Evolutionary conservation across 2,113 vertebrate genomes (phyloP), one percentile per base, ranked within the genome.

Genomic region (Chauna torquata): DNA sequence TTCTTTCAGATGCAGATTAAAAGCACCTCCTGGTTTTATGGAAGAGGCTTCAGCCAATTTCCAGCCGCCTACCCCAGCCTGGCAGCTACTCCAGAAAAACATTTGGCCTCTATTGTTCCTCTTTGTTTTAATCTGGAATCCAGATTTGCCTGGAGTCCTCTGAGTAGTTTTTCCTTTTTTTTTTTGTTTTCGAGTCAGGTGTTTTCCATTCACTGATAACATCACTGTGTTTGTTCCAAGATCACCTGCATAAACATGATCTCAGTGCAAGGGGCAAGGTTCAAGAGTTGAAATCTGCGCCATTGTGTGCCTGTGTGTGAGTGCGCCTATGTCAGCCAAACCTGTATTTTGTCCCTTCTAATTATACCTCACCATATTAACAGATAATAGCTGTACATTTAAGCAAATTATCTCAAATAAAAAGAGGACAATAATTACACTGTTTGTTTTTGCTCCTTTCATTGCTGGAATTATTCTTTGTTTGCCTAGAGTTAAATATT

Each of bases 351-450:
- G 80, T 30, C 90, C 84, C 82, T 87, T 91, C 92, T 92, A 94
- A 97, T 97, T 64, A 96, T 59, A 58, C 66, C 78, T 25, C 34
- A 32, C 88, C 90, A 42, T 79, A 91, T 97, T 94, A 95, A 91
- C 87, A 77, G 94, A 90, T 96, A 97, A 97, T 94, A 82, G n/a
- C 96, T 28, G 75, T 65, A 86, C 38, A 65, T 96, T 93, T 96
- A 90, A 91, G 95, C 97, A 97, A 98, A 98, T 97, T 80, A 92
- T 92, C 91, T 40, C 92, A 75, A 90, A 92, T 97, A 95, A 97
- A 95, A 88, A 94, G 78, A 52, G 90, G 93, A 86, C 80, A 94
- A 66, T 86, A 83, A 55, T 93, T 44, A 72, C 90, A 50, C 79
- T 91, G 96, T 97, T 98, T 97, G 96, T 52, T 95, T 91, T 50